Conservation (phyloP, 2,797 vertebrate species). For the Distichodus sexfasciatus region DNA sequence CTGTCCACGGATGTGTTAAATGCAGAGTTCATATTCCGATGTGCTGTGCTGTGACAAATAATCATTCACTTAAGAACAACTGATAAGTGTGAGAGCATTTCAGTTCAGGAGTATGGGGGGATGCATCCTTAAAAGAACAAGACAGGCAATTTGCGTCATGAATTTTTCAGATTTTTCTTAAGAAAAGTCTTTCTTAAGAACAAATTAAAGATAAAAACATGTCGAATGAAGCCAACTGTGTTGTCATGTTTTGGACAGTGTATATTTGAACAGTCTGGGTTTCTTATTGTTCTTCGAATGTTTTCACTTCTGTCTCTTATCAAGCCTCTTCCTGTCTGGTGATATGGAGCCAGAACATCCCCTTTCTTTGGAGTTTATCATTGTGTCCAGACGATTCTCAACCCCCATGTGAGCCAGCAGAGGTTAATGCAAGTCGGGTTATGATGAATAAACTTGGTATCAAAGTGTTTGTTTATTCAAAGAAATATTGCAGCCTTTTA, state of each 20-base stretch:
- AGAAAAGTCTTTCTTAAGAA: background rate
- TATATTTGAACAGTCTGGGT: background rate
- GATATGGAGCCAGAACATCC: background rate
- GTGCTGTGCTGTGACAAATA: too few relatives aligned
- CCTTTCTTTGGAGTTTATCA: constrained; percentile 23
- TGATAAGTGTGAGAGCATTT: too few relatives aligned
- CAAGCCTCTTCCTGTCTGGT: constrained; percentile 10
- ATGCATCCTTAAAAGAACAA: too few relatives aligned
- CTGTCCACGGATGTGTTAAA: too few relatives aligned
- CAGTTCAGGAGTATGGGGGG: too few relatives aligned
- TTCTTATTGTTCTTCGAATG: constrained; percentile 8
- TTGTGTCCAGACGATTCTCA: background rate
- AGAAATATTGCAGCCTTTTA: too few relatives aligned
- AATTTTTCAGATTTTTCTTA: too few relatives aligned
- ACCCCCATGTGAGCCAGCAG: background rate
- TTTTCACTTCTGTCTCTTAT: background rate
- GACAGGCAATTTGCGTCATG: too few relatives aligned
- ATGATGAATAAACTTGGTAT: constrained; percentile 22
- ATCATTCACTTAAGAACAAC: too few relatives aligned
- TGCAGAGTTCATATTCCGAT: too few relatives aligned
- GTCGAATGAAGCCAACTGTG: too few relatives aligned
- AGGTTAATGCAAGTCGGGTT: background rate
- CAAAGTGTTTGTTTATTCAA: constrained; percentile 22
- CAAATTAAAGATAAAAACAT: too few relatives aligned
- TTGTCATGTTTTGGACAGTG: background rate